Percentiles rank a stretch among this genome's conserved stretches.
These are phyloP conservation scores for Xanthia togata DNA, from an alignment of 2,888 invertebrate species.

Conservation along the genomic window DNA sequence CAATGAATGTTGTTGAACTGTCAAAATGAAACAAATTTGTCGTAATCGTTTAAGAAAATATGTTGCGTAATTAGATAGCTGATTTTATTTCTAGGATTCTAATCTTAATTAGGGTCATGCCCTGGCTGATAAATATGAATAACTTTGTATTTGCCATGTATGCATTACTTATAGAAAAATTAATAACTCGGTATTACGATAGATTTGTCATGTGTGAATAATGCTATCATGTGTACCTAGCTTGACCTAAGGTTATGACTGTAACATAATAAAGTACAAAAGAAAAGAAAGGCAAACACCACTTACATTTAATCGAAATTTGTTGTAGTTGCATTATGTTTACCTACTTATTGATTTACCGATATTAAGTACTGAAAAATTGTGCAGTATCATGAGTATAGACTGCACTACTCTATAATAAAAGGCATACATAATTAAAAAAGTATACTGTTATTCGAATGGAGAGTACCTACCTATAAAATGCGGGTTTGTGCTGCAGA, in stretches of 20 bases:
- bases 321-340: neutral
- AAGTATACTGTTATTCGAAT: neutral
- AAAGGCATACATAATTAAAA: neutral
- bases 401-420: neutral
- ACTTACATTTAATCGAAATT: neutral
- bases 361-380: neutral
- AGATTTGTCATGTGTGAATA: neutral
- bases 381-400: neutral
- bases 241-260: neutral
- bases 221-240: neutral
- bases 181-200: neutral
- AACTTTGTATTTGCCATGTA: neutral
- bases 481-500: neutral
- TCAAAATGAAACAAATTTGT: no score
- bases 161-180: neutral
- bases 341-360: neutral
- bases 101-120: slow-evolving; percentile 34
- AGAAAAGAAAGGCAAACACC: neutral
- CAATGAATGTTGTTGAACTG: no score
- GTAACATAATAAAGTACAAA: neutral
- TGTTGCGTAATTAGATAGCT: neutral
- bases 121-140: slow-evolving; percentile 19
- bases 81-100: slow-evolving; percentile 25
- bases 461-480: no score
- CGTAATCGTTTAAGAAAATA: no score